Evolutionary conservation across 2,888 invertebrate species (phyloP).

Genomic region (Sesia bembeciformis): DNA sequence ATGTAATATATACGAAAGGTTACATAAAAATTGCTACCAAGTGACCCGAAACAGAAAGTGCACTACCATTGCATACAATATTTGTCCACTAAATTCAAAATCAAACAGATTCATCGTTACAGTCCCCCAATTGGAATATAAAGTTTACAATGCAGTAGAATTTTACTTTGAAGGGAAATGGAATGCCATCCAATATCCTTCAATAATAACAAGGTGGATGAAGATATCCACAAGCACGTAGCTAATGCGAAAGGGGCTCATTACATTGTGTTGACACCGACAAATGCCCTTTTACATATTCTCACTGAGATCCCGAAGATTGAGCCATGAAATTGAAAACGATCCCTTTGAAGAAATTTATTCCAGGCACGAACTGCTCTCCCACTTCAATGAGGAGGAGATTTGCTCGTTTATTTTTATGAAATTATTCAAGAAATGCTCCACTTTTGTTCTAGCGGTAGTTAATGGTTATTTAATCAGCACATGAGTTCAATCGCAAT

Average conservation of each 20-base stretch:
- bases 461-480: background rate
- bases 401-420: conserved; percentile 73
- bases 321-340: conserved; percentile 74
- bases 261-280: conserved; percentile 71
- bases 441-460: conserved; percentile 38
- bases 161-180: too few species aligned
- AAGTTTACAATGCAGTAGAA: too few species aligned
- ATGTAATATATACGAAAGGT: too few species aligned
- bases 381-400: conserved; percentile 61
- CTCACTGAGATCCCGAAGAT: conserved; percentile 70
- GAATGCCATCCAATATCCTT: too few species aligned
- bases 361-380: conserved; percentile 70
- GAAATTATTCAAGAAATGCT: conserved; percentile 68
- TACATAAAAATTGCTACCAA: too few species aligned
- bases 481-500: background rate
- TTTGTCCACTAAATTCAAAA: too few species aligned
- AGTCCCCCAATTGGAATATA: background rate
- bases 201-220: too few species aligned
- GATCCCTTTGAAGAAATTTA: conserved; percentile 73
- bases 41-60: too few species aligned
- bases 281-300: conserved; percentile 73
- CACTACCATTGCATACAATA: too few species aligned
- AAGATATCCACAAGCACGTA: conserved; percentile 44
- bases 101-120: too few species aligned
- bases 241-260: conserved; percentile 62